Evolutionary conservation across 2,113 vertebrate genomes (phyloP).

Genomic region (Ciconia stormi): DNA sequence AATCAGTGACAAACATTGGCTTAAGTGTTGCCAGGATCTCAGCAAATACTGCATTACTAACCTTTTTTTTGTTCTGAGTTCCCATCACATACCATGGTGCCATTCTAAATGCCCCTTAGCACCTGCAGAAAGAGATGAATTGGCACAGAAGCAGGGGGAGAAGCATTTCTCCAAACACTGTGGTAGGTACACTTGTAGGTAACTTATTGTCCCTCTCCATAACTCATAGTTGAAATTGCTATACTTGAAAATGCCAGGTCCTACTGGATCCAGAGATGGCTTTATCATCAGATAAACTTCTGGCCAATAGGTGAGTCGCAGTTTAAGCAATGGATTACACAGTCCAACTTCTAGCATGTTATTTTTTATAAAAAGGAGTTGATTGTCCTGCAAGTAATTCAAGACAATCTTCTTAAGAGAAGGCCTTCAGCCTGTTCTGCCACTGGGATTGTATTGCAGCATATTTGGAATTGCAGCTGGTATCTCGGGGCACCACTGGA

Average conservation of each 20-base stretch:
- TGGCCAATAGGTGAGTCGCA: not conserved
- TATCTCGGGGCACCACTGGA: not conserved
- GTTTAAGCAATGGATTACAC: not conserved
- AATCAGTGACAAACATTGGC: not conserved
- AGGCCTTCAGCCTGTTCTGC: not conserved
- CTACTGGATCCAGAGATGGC: not conserved
- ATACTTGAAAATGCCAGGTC: not conserved
- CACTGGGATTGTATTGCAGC: not conserved
- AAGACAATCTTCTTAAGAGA: not conserved
- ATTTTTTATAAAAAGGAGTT: not conserved
- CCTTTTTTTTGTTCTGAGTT: not conserved
- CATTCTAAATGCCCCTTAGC: not conserved
- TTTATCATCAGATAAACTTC: not conserved
- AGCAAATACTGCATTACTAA: not conserved
- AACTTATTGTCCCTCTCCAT: not conserved
- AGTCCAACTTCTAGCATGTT: not conserved
- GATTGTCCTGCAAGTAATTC: not conserved
- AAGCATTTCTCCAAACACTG: not conserved
- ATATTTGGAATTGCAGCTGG: not conserved
- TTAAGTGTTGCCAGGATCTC: not conserved
- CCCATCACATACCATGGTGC: not conserved
- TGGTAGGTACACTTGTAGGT: not conserved
- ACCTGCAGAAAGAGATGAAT: not conserved
- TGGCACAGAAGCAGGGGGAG: not conserved
- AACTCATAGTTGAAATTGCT: not conserved